Percentiles rank a stretch among this genome's conserved stretches.
These are phyloP conservation scores for Sorex araneus DNA, from an alignment of 2,113 vertebrate species.

Conservation along the genomic window DNA sequence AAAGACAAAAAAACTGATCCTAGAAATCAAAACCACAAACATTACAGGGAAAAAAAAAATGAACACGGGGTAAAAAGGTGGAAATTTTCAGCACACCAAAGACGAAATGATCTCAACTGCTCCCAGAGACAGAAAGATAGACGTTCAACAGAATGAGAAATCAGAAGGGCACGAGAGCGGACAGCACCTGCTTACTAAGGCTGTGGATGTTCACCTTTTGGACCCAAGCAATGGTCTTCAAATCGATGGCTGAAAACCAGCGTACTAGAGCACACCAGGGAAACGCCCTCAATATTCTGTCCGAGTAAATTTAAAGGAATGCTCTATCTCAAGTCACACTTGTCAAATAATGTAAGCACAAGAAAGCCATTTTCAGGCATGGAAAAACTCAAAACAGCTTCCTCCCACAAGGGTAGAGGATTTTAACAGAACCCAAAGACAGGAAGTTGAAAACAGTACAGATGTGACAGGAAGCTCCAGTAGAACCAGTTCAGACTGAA, in stretches of 20 bases:
- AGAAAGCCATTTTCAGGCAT: constrained; percentile 31
- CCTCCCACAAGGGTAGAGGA: background rate
- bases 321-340: background rate
- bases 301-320: constrained; percentile 25
- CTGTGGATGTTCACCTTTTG: too few species aligned
- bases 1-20: background rate
- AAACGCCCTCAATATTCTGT: constrained; percentile 12
- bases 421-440: constrained; percentile 33
- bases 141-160: background rate
- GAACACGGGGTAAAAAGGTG: background rate
- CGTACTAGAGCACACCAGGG: background rate
- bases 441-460: background rate
- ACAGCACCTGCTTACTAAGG: constrained; percentile 20
- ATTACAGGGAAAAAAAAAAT: background rate
- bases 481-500: background rate
- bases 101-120: background rate
- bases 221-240: background rate
- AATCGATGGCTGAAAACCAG: background rate
- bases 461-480: background rate
- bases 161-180: background rate
- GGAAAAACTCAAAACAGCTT: background rate
- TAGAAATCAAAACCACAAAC: background rate
- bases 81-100: constrained; percentile 8
- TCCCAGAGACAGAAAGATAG: background rate
- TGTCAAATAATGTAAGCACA: background rate